These are phyloP conservation scores for Desoria tigrina DNA, from an alignment of 2,888 invertebrate genomes.

Conservation along the genomic window DNA sequence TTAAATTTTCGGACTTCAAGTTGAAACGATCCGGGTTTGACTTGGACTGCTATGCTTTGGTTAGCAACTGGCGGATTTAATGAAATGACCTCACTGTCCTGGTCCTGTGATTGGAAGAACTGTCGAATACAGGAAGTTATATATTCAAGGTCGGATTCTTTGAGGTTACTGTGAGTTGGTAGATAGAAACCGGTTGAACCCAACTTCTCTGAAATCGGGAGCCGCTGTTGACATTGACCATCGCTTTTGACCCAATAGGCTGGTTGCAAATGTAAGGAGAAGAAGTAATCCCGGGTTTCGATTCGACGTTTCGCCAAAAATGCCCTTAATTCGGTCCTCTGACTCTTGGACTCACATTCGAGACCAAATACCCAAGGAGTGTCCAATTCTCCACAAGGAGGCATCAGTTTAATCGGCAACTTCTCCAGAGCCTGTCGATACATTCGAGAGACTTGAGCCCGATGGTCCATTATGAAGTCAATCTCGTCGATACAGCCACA, in stretches of 20 bases:
- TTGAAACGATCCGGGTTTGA: slow-evolving; percentile 27
- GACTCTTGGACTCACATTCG: slow-evolving; percentile 27
- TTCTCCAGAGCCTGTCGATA: slow-evolving; percentile 25
- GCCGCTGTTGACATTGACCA: neutral
- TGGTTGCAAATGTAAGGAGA: slow-evolving; percentile 45
- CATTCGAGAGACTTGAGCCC: slow-evolving; percentile 16
- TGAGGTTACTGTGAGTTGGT: slow-evolving; percentile 34
- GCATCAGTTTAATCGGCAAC: slow-evolving; percentile 29
- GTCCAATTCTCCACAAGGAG: slow-evolving; percentile 36
- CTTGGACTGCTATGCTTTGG: slow-evolving; percentile 18
- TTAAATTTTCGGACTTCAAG: slow-evolving; percentile 24
- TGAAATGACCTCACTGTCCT: neutral
- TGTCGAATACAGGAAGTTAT: slow-evolving; percentile 17
- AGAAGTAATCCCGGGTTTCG: slow-evolving; percentile 45
- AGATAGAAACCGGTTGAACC: slow-evolving; percentile 39
- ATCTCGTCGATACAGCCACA: slow-evolving; percentile 35
- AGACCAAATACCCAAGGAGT: slow-evolving; percentile 45
- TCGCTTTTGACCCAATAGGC: slow-evolving; percentile 18
- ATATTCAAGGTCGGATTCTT: slow-evolving; percentile 22
- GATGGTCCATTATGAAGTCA: slow-evolving; percentile 27
- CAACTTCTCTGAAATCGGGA: slow-evolving; percentile 33
- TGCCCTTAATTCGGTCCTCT: slow-evolving; percentile 27
- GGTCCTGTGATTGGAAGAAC: slow-evolving; percentile 17
- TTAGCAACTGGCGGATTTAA: neutral
- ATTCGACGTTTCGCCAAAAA: slow-evolving; percentile 32